These are phyloP conservation scores for Bergia sp. DNA, from an alignment of 92 coral and sea anemone species.

Conservation along the genomic window DNA sequence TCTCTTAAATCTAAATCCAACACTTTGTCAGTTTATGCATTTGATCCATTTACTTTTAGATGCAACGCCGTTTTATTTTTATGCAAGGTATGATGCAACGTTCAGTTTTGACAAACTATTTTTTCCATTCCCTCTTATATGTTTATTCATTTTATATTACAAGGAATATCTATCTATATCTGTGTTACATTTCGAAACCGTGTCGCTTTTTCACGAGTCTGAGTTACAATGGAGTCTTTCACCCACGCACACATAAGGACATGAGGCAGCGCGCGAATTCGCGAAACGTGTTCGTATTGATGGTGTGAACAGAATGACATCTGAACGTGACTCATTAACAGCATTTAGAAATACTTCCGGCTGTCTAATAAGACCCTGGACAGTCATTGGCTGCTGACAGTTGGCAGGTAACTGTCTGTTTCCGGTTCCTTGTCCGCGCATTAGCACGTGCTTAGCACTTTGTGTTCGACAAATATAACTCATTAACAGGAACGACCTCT, in stretches of 20 bases:
- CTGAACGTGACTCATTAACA: slow-evolving; percentile 10
- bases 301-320: not conserved
- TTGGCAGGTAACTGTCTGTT: not conserved
- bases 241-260: not conserved
- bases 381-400: slow-evolving; percentile 7
- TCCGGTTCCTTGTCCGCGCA: slow-evolving; percentile 39
- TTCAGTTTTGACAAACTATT: no score
- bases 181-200: not conserved
- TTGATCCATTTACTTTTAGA: no score
- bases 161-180: no score
- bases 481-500: not conserved
- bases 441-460: slow-evolving; percentile 32
- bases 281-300: not conserved
- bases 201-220: not conserved
- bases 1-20: no score
- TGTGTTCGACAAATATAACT: not conserved
- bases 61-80: no score
- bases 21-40: not conserved
- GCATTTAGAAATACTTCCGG: slow-evolving; percentile 12
- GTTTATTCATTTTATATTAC: no score
- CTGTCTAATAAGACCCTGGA: not conserved
- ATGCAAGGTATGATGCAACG: no score
- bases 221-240: no score
- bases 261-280: not conserved
- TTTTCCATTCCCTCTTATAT: no score